Percentiles rank a stretch among this genome's conserved stretches.
Conservation (phyloP, 1,140 invertebrate species). For the Atta cephalotes region DNA sequence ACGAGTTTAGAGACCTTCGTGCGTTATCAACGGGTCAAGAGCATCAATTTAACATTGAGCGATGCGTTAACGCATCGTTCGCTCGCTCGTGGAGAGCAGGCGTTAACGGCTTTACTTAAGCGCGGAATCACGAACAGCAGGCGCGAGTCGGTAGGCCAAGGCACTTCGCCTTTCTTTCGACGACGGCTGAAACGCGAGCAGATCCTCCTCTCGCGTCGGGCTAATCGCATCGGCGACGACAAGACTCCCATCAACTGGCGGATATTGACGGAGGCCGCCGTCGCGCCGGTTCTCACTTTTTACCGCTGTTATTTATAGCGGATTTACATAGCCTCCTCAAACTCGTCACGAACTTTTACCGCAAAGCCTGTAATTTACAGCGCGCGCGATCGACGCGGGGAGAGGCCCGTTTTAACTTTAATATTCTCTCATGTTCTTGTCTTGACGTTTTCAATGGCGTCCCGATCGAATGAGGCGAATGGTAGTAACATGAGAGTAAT, state of each 20-base stretch:
- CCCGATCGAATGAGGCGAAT: slow-evolving; percentile 35
- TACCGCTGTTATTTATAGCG: slow-evolving; percentile 70
- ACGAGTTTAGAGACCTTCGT: slow-evolving; percentile 18
- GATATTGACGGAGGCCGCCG: slow-evolving; percentile 66
- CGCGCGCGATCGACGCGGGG: slow-evolving; percentile 38
- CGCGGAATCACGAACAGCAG: slow-evolving; percentile 64
- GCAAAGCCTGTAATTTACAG: slow-evolving; percentile 59
- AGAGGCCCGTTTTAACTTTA: slow-evolving; percentile 36
- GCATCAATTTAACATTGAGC: slow-evolving; percentile 62
- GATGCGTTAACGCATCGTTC: slow-evolving; percentile 50
- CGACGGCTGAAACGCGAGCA: slow-evolving; percentile 29
- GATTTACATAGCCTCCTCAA: slow-evolving; percentile 65
- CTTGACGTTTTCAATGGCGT: neutral
- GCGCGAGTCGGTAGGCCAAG: slow-evolving; percentile 12
- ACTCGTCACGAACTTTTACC: slow-evolving; percentile 62
- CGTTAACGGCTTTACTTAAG: slow-evolving; percentile 71
- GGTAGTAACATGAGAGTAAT: slow-evolving; percentile 15
- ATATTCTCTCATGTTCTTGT: slow-evolving; percentile 1
- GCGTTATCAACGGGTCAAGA: slow-evolving; percentile 60
- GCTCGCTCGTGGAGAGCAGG: slow-evolving; percentile 35
- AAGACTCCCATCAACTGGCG: slow-evolving; percentile 68
- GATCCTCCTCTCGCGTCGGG: slow-evolving; percentile 1
- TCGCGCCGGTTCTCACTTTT: slow-evolving; percentile 64
- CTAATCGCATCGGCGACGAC: slow-evolving; percentile 68
- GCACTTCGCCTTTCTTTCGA: slow-evolving; percentile 65